Base-by-base conservation (phyloP, 2,888 invertebrate species). In the Laspeyria flexula region DNA sequence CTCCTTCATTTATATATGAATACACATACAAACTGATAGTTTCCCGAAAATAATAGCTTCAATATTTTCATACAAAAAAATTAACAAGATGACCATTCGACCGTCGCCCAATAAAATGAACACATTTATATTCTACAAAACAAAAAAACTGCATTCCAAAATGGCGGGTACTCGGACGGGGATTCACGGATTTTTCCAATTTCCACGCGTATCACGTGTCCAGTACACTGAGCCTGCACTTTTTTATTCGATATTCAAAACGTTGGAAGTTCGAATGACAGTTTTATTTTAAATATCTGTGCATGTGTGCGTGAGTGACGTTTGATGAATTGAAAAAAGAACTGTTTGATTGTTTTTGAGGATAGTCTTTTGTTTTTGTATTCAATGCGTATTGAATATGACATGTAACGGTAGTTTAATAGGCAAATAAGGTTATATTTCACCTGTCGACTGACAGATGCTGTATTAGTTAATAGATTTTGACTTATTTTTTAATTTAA, bases 151-250 rank as follows among this genome's bases (percentile, higher is more conserved):
- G 37, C 16, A 21, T 16, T 53, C 42, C 52, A 49, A 56, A 65
- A 68, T 48, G 34, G 31, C 47, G 57, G 52, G 40, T 54, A 68
- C 64, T 61, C 62, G n/a, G 48, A 50, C 45, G 68, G 71, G 72
- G 77, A 79, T 77, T 55, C 73, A 70, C 60, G 75, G 75, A 77
- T 83, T 87, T 88, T 88, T 85, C 81, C 88, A 88, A 88, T 89
- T 90, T 89, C 86, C 88, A 81, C 60, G 58, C 78, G 62, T 88
- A 88, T 88, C 88, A 66, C 62, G 57, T 67, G 74, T 85, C 75
- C 86, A 75, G 68, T 65, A 71, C 80, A 75, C 54, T 87, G 87
- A 76, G 73, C 82, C 67, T 64, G 58, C 56, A 65, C 74, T 77
- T 74, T n/a, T 75, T 74, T 60, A 49, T 51, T 41, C 49, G 54